These are phyloP conservation scores for Coracias cyanogaster DNA, from an alignment of 2,797 vertebrate species.

Conservation along the genomic window DNA sequence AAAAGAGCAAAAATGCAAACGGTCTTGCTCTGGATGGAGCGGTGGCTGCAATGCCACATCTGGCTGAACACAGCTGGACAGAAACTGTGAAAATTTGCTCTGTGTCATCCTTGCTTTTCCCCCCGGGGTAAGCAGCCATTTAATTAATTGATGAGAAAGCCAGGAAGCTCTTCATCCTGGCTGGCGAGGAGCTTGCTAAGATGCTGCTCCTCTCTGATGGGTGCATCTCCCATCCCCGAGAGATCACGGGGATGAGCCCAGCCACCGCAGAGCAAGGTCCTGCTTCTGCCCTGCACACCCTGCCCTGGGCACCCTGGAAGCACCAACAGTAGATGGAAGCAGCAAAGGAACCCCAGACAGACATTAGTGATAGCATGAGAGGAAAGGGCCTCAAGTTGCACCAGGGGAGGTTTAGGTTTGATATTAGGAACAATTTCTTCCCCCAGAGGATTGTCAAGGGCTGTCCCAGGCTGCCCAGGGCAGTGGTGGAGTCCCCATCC, in stretches of 20 bases:
- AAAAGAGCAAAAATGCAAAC: neutral
- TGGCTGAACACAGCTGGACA: neutral
- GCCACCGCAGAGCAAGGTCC: neutral
- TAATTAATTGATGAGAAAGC: neutral
- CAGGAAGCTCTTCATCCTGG: neutral
- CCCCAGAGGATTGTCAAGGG: neutral
- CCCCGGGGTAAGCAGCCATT: rapidly evolving
- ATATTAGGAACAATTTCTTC: neutral
- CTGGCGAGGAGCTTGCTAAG: neutral
- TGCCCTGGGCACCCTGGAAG: neutral
- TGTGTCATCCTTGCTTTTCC: neutral
- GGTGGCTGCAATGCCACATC: neutral
- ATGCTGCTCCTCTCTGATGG: neutral
- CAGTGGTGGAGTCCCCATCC: neutral
- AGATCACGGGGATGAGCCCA: neutral
- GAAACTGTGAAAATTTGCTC: neutral
- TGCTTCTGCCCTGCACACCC: rapidly evolving
- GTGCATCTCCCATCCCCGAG: rapidly evolving
- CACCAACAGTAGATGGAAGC: rapidly evolving
- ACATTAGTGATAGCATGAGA: neutral
- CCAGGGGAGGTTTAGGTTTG: neutral
- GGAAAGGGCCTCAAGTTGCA: neutral
- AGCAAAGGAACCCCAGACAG: rapidly evolving
- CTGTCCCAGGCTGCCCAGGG: neutral
- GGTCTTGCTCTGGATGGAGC: neutral